Evolutionary conservation across 1,140 invertebrate species (phyloP).

Genomic region (Halyomorpha halys): DNA sequence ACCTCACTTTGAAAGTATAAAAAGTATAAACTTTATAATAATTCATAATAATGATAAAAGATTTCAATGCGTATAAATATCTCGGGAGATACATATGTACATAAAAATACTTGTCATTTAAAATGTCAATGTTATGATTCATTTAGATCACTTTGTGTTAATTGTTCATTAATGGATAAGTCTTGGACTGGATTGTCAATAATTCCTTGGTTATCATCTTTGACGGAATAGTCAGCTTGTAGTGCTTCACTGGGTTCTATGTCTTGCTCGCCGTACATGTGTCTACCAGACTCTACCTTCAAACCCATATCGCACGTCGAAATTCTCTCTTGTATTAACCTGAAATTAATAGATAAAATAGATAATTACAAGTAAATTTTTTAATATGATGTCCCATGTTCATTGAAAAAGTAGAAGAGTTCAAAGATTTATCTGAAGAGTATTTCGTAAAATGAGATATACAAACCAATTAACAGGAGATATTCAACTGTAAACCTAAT

Average conservation of each 20-base stretch:
- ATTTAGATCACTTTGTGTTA: slow-evolving; percentile 13
- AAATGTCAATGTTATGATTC: slow-evolving; percentile 21
- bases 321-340: slow-evolving; percentile 16
- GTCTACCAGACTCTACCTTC: not conserved
- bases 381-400: not conserved
- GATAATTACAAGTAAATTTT: not conserved
- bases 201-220: slow-evolving; percentile 7
- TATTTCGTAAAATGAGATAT: too few species aligned
- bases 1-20: slow-evolving; percentile 17
- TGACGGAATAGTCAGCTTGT: not conserved
- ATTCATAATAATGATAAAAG: slow-evolving; percentile 12
- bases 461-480: too few species aligned
- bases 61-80: slow-evolving; percentile 9
- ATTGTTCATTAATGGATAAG: slow-evolving; percentile 20
- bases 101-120: not conserved
- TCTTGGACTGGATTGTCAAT: slow-evolving; percentile 20
- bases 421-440: too few species aligned
- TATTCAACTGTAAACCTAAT: too few species aligned
- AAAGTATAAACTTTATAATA: slow-evolving; percentile 19
- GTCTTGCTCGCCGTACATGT: slow-evolving; percentile 11
- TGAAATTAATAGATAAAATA: not conserved
- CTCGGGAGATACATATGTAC: slow-evolving; percentile 5
- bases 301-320: not conserved
- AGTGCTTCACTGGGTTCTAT: not conserved
- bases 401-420: too few species aligned